Percentiles rank a stretch among this genome's conserved stretches.
Conservation (phyloP, 2,888 invertebrate species). For the Melipona beecheii region DNA sequence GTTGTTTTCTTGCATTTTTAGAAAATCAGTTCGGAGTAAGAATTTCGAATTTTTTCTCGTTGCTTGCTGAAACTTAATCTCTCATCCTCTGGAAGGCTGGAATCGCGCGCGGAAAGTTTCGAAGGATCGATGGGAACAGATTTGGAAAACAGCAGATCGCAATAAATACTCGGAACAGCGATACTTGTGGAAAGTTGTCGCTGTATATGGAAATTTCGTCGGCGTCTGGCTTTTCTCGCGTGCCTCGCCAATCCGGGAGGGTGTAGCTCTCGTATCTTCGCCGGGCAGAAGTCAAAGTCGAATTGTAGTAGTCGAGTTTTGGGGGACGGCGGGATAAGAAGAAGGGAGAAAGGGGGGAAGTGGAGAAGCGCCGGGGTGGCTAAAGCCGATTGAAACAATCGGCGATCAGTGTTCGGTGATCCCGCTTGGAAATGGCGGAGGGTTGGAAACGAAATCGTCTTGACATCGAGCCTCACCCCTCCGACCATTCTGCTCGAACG, state of each 20-base stretch:
- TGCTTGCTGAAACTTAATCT: no score
- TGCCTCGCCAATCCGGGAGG: slow-evolving; percentile 20
- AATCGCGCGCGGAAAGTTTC: background rate
- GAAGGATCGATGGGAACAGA: slow-evolving; percentile 31
- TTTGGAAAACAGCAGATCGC: slow-evolving; percentile 47
- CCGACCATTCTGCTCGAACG: slow-evolving; percentile 30
- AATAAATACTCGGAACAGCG: slow-evolving; percentile 51
- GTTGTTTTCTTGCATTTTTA: no score
- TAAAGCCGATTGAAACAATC: slow-evolving; percentile 75
- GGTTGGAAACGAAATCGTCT: slow-evolving; percentile 62
- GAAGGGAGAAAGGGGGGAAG: slow-evolving; percentile 8
- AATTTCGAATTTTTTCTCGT: no score
- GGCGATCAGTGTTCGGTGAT: slow-evolving; percentile 73
- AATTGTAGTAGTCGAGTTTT: slow-evolving; percentile 54
- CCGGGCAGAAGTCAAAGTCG: slow-evolving; percentile 57
- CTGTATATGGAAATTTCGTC: slow-evolving; percentile 60
- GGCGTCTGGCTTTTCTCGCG: slow-evolving; percentile 50
- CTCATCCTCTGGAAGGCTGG: background rate
- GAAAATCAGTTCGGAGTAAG: no score
- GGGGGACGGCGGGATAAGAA: slow-evolving; percentile 9
- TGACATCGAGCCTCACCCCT: slow-evolving; percentile 47
- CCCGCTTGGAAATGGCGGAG: slow-evolving; percentile 63
- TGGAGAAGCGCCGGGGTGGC: slow-evolving; percentile 49
- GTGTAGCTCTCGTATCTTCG: slow-evolving; percentile 58
- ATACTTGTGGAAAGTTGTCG: slow-evolving; percentile 55